Evolutionary conservation across 2,888 invertebrate species (phyloP).

Genomic region (Lamproptera curius): DNA sequence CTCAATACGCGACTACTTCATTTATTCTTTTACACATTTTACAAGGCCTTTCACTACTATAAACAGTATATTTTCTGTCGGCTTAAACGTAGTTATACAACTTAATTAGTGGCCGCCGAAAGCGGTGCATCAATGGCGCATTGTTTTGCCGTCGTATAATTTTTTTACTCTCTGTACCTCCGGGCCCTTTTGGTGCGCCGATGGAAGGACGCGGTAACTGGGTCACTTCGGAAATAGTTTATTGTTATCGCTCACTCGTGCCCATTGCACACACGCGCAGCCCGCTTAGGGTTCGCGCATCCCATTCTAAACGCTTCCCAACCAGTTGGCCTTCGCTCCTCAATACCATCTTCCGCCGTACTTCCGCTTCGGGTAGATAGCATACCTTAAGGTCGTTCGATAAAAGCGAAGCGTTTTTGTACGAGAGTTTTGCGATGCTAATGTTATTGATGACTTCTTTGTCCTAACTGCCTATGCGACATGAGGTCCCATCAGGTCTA

Average conservation of each 20-base stretch:
- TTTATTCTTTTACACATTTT: conserved; percentile 14
- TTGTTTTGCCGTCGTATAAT: conserved; percentile 40
- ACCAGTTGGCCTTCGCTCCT: conserved; percentile 62
- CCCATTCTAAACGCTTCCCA: conserved; percentile 53
- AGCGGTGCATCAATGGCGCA: too few relatives aligned
- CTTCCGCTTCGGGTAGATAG: conserved; percentile 72
- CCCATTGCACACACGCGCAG: conserved; percentile 52
- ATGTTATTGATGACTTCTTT: too few relatives aligned
- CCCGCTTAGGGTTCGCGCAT: conserved; percentile 58
- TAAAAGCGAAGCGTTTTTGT: too few relatives aligned
- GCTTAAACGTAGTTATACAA: too few relatives aligned
- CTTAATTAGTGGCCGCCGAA: too few relatives aligned
- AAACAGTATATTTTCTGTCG: too few relatives aligned
- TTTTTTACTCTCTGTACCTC: conserved; percentile 54
- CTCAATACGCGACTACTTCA: conserved; percentile 24
- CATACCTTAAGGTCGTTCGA: too few relatives aligned
- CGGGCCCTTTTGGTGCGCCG: conserved; percentile 75
- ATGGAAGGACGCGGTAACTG: conserved; percentile 76
- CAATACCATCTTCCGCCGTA: conserved; percentile 41
- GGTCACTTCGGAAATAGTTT: conserved; percentile 79
- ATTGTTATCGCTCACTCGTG: conserved; percentile 75
- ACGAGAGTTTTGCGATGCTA: too few relatives aligned
- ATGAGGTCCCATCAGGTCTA: too few relatives aligned
- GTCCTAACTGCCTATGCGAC: too few relatives aligned
- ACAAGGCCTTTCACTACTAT: neutral